Percentiles rank a stretch among this genome's conserved stretches.
These are phyloP conservation scores for Apamea anceps DNA, from an alignment of 2,888 invertebrate genomes.

Conservation along the genomic window DNA sequence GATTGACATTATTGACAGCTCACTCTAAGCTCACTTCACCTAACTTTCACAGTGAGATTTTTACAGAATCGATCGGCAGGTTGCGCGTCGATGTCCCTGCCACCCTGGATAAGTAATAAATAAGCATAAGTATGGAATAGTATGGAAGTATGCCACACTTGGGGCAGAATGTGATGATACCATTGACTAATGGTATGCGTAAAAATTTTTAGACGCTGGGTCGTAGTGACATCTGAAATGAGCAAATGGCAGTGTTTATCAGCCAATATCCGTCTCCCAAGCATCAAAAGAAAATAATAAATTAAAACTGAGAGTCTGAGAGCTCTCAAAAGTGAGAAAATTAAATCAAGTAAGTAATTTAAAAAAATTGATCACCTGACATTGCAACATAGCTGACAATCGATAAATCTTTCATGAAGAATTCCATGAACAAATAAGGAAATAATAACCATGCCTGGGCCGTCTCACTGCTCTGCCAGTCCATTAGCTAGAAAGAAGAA, in stretches of 20 bases:
- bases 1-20: no score
- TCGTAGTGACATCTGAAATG: background rate
- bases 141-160: no score
- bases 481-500: slow-evolving; percentile 74
- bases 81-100: no score
- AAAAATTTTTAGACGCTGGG: background rate
- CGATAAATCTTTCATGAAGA: slow-evolving; percentile 76
- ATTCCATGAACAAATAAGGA: slow-evolving; percentile 76
- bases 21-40: no score
- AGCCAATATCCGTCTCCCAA: background rate
- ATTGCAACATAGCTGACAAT: slow-evolving; percentile 78
- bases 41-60: no score
- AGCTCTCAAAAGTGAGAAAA: background rate
- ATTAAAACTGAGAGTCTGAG: background rate
- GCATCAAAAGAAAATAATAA: background rate
- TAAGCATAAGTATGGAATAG: no score
- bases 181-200: no score
- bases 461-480: slow-evolving; percentile 70
- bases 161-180: no score
- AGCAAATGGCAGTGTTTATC: background rate
- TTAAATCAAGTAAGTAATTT: slow-evolving; percentile 8
- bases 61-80: no score
- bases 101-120: no score
- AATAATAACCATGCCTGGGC: slow-evolving; percentile 71
- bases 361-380: slow-evolving; percentile 69